Evolutionary conservation across 1,140 invertebrate species (phyloP).

Genomic region (Drosophila obscura): DNA sequence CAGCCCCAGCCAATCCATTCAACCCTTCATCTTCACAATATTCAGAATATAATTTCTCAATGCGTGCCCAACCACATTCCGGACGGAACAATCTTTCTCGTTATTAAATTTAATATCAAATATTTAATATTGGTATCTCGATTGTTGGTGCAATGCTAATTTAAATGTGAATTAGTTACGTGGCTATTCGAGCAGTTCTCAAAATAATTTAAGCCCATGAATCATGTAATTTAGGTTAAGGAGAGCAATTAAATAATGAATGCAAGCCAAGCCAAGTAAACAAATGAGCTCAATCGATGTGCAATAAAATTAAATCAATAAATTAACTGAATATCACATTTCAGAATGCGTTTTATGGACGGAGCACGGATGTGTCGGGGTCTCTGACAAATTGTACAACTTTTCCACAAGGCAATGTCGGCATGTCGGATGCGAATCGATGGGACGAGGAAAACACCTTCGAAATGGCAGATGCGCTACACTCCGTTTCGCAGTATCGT

Average conservation of each 20-base stretch:
- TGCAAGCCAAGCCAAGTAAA: background rate
- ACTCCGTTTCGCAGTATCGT: slow-evolving; percentile 10
- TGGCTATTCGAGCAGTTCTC: slow-evolving; percentile 24
- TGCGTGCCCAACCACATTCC: no score
- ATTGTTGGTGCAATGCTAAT: slow-evolving; percentile 22
- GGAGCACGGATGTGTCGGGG: background rate
- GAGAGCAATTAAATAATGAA: slow-evolving; percentile 21
- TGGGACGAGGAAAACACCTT: slow-evolving; percentile 34
- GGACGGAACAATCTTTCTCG: background rate
- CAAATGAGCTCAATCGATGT: slow-evolving; percentile 47
- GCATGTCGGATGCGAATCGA: slow-evolving; percentile 23
- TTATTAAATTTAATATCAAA: slow-evolving; percentile 30
- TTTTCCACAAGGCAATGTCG: slow-evolving; percentile 21
- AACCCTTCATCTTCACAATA: no score
- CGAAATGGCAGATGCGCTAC: slow-evolving; percentile 62
- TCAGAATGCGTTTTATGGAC: slow-evolving; percentile 2
- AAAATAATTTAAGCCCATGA: slow-evolving; percentile 36
- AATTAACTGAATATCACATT: slow-evolving; percentile 40
- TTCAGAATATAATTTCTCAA: no score
- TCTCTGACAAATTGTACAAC: slow-evolving; percentile 54
- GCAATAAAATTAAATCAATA: slow-evolving; percentile 62
- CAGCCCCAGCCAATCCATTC: no score
- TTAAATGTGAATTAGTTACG: slow-evolving; percentile 24
- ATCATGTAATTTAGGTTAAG: slow-evolving; percentile 43
- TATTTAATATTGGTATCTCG: slow-evolving; percentile 18